A percentile compares a stretch with the other conserved stretches of the same genome.
Conservation (phyloP, 2,888 invertebrate genomes). For the Diarsia dahlii region DNA sequence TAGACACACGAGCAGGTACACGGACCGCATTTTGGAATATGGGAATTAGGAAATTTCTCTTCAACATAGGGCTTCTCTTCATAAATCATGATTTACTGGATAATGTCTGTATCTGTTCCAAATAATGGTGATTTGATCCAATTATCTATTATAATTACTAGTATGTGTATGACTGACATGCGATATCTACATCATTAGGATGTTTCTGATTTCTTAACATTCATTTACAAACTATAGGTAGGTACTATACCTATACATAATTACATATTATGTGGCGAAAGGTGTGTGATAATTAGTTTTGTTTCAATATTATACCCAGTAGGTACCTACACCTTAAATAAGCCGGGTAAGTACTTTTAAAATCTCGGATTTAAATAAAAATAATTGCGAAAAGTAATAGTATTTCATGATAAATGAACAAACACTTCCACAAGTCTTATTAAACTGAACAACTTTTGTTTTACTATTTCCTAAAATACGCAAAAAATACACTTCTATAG, state of each 20-base stretch:
- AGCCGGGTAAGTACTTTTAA: background rate
- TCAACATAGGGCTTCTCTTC: background rate
- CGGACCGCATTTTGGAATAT: slow-evolving; percentile 31
- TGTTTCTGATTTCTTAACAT: background rate
- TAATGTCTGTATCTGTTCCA: slow-evolving; percentile 14
- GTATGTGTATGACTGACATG: slow-evolving; percentile 17
- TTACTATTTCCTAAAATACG: background rate
- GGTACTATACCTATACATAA: too few relatives aligned
- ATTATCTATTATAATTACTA: slow-evolving; percentile 27
- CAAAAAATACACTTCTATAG: background rate
- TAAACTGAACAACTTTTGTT: background rate
- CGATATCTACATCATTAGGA: slow-evolving; percentile 22
- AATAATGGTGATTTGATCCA: slow-evolving; percentile 12
- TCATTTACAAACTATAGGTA: background rate
- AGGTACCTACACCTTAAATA: background rate
- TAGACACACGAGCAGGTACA: slow-evolving; percentile 38
- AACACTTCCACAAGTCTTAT: too few relatives aligned
- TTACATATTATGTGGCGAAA: background rate
- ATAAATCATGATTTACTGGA: slow-evolving; percentile 13
- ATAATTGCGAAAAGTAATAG: background rate
- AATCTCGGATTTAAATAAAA: background rate
- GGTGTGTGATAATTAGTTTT: background rate
- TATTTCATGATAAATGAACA: background rate
- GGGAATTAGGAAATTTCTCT: background rate
- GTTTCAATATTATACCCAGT: background rate